Evolutionary conservation across 2,113 vertebrate genomes (phyloP).

Genomic region (Oxygymnocypris stewartii): DNA sequence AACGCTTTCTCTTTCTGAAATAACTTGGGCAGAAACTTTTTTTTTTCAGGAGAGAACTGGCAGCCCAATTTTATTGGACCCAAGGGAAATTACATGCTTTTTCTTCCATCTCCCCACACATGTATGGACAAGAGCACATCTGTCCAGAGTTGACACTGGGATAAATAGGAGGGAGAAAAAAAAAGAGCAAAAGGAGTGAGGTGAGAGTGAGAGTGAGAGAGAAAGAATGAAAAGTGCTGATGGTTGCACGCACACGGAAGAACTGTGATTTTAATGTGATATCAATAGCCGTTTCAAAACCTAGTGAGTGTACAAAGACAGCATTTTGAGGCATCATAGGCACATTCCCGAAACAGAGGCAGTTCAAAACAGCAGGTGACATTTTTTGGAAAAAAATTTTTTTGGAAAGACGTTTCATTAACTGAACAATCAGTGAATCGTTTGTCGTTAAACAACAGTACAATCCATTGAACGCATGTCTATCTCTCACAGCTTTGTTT

Average conservation of each 20-base stretch:
- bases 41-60: constrained; percentile 39
- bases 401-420: neutral
- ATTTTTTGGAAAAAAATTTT: too few species aligned
- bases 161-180: constrained; percentile 29
- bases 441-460: neutral
- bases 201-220: too few species aligned
- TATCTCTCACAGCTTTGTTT: neutral
- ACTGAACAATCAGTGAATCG: neutral
- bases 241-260: neutral
- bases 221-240: neutral
- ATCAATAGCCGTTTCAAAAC: neutral
- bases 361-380: neutral
- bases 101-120: constrained; percentile 51
- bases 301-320: neutral
- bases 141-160: constrained; percentile 47
- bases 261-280: neutral
- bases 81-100: constrained; percentile 59
- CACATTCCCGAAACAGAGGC: neutral
- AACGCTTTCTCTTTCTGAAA: constrained; percentile 46
- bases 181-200: constrained; percentile 18
- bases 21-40: constrained; percentile 45
- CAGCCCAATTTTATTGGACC: constrained; percentile 56
- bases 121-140: constrained; percentile 42
- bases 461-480: neutral
- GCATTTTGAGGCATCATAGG: neutral